These are phyloP conservation scores for Ceratina australensis DNA, from an alignment of 1,140 invertebrate species.

Conservation along the genomic window DNA sequence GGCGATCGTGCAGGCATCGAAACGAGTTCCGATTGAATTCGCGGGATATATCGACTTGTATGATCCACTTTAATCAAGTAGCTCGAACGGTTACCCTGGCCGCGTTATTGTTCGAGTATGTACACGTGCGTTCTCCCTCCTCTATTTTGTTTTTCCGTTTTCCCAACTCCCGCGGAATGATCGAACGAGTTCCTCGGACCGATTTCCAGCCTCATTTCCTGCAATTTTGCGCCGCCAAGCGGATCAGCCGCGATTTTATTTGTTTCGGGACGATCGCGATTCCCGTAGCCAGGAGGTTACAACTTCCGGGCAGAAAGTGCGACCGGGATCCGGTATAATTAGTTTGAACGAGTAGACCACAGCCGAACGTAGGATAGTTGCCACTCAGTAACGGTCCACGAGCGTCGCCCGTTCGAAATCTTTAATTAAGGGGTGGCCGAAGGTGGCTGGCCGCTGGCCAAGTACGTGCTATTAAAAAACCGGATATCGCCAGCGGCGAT, in stretches of 20 bases:
- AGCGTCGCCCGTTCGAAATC: slow-evolving; percentile 24
- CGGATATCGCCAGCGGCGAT: slow-evolving; percentile 40
- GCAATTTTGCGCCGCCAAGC: no score
- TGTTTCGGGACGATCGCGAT: neutral
- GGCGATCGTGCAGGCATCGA: slow-evolving; percentile 19
- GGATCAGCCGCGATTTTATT: neutral
- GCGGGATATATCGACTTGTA: slow-evolving; percentile 24
- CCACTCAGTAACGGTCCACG: slow-evolving; percentile 8
- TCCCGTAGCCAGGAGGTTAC: neutral
- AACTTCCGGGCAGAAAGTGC: neutral
- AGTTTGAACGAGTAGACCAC: neutral
- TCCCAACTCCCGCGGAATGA: neutral
- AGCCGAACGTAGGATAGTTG: neutral
- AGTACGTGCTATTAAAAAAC: slow-evolving; percentile 28
- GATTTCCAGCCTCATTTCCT: neutral
- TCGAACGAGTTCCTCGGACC: slow-evolving; percentile 5
- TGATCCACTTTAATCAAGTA: slow-evolving; percentile 29
- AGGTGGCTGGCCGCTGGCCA: neutral
- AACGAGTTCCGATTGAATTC: slow-evolving; percentile 40
- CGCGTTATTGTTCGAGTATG: slow-evolving; percentile 30
- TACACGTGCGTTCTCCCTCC: slow-evolving; percentile 6
- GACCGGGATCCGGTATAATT: neutral
- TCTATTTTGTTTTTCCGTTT: neutral
- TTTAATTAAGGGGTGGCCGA: slow-evolving; percentile 32
- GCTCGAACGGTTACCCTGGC: neutral